Base-by-base conservation (phyloP, 2,888 invertebrate genomes). In the Nymphalis polychloros region DNA sequence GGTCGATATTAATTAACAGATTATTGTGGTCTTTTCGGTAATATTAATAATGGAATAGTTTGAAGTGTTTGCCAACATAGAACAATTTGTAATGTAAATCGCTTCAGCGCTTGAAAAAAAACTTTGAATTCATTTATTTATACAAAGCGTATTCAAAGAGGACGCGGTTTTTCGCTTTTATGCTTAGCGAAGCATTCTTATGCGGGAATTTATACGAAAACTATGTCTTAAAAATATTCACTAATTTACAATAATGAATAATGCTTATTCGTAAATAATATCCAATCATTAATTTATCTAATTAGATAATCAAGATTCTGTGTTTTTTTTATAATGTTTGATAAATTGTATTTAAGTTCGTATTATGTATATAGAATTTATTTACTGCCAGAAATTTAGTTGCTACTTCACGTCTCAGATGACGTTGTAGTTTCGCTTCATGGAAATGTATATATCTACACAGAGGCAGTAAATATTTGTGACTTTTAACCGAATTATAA, bases 141-240 rank as follows among this genome's bases (percentile, higher is more conserved):
- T 52, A 27, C 52, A 52, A 52, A 52, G 23, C 52, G 52, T 52
- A 52, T 52, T 52, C 52, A 20, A 23, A 52, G 52, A 20, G 27
- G 52, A 52, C 52, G 52, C 52, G 52, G 27, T 59, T 59, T 59
- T 46, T 59, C 46, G 46, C 41, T 46, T 59, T 59, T 46, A 46
- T 46, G 59, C 59, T 59, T 46, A 59, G 20, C 59, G 31, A 17
- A 60, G 47, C 60, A n/a, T 60, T 27, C 27, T 47, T 47, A 60
- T 60, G 27, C 60, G n/a, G 47, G 23, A 47, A 27, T 48, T 60
- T 60, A 47, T 47, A 23, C 52, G 23, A 27, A 23, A 52, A 52
- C 23, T 52, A 23, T 23, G 52, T 52, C 5, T 52, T 20, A 27
- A 20, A 52, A 23, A 52, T 52, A 52, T 52, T 52, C 17, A 52